phyloP scores from a whole-genome alignment of 2,797 vertebrate genomes.

The Discoglossus pictus region DNA sequence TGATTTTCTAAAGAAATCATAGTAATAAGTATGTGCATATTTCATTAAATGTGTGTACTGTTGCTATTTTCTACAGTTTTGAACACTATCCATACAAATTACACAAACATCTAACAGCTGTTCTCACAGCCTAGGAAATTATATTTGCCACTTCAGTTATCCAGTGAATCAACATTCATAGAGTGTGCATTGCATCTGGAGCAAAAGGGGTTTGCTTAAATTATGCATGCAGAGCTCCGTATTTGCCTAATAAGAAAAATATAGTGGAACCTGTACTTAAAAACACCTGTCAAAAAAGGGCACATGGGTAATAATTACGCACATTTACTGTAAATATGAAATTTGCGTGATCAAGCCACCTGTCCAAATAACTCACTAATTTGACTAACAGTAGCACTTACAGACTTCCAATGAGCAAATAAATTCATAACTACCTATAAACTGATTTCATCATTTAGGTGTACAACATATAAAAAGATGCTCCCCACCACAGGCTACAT shows the following conservation, averaged over 20 bases:
- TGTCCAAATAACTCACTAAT: conserved; percentile 43
- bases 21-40: neutral
- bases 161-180: conserved; percentile 39
- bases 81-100: conserved; percentile 5
- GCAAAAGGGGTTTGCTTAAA: conserved; percentile 35
- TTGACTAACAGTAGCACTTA: conserved; percentile 30
- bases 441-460: conserved; percentile 14
- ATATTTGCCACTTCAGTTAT: conserved; percentile 32
- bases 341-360: conserved; percentile 39
- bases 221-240: conserved; percentile 39
- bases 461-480: conserved; percentile 5
- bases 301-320: conserved; percentile 46
- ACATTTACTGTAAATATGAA: conserved; percentile 42
- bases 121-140: conserved; percentile 23
- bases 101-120: conserved; percentile 26
- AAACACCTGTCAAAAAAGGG: conserved; percentile 46
- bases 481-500: too few relatives aligned
- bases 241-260: conserved; percentile 51
- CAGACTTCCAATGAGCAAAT: conserved; percentile 36
- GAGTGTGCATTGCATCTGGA: conserved; percentile 46
- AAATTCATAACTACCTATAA: conserved; percentile 31
- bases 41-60: neutral
- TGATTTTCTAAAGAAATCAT: too few relatives aligned
- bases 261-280: conserved; percentile 42
- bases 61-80: neutral